A percentile compares a stretch with the other conserved stretches of the same genome.
These are phyloP conservation scores for Equus przewalskii DNA, from an alignment of 2,113 vertebrate species.

Conservation along the genomic window DNA sequence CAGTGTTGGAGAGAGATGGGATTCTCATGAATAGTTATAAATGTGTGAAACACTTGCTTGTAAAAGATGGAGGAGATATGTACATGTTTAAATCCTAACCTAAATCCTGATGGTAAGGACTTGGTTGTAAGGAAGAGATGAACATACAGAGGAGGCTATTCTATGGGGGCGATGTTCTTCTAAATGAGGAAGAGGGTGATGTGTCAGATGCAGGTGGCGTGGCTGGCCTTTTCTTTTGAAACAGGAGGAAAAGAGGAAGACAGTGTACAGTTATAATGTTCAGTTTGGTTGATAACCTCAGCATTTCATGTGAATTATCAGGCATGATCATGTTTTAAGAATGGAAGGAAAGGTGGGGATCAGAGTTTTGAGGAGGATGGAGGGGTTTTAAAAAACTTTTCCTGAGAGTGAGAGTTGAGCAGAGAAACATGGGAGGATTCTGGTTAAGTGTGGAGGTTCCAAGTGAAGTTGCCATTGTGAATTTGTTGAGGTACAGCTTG, in stretches of 20 bases:
- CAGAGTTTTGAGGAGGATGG: background rate
- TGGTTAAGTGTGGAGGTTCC: background rate
- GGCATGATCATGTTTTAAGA: slow-evolving; percentile 6
- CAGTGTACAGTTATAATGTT: background rate
- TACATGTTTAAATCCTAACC: slow-evolving; percentile 11
- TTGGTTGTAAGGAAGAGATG: background rate
- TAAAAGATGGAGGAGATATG: background rate
- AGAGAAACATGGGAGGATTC: background rate
- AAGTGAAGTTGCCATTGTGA: background rate
- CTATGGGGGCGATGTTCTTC: background rate
- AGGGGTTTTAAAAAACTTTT: background rate
- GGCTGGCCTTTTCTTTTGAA: background rate
- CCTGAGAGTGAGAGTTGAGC: background rate
- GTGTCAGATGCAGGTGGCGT: background rate
- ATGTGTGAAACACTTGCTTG: background rate
- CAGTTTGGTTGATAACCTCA: background rate
- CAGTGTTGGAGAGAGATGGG: background rate
- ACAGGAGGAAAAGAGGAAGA: background rate
- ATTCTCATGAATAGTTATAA: background rate
- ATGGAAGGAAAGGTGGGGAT: background rate
- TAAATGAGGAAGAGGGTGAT: background rate
- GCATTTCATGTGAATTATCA: slow-evolving; percentile 37
- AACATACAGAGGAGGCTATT: background rate
- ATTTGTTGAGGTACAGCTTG: background rate
- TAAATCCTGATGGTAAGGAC: background rate